Conservation (phyloP, 2,888 invertebrate species). For the Trisateles emortualis region DNA sequence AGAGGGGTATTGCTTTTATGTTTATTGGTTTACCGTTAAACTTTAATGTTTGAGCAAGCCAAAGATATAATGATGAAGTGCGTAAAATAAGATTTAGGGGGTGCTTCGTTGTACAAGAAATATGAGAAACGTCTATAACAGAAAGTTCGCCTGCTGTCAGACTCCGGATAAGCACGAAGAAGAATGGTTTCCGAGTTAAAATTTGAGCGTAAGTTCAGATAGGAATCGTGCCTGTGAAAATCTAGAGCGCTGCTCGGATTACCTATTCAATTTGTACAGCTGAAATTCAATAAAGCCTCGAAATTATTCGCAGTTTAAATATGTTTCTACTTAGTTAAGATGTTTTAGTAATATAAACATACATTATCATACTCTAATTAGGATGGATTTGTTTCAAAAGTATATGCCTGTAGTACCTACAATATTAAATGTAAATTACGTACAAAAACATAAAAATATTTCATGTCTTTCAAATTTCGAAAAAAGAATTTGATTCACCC, state of each 20-base stretch:
- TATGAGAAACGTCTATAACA: constrained; percentile 41
- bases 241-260: not conserved
- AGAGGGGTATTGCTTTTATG: not conserved
- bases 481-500: too few species aligned
- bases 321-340: not conserved
- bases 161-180: constrained; percentile 30
- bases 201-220: constrained; percentile 18
- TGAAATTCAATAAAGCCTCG: not conserved
- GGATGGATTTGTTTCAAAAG: too few species aligned
- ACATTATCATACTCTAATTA: too few species aligned
- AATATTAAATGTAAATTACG: too few species aligned
- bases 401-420: too few species aligned
- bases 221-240: constrained; percentile 8
- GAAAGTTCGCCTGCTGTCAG: constrained; percentile 31
- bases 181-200: constrained; percentile 35
- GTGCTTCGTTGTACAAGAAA: constrained; percentile 12
- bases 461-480: too few species aligned
- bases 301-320: not conserved
- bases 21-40: not conserved
- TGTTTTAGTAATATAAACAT: too few species aligned
- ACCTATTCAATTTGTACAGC: not conserved
- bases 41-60: constrained; percentile 9
- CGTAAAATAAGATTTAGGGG: constrained; percentile 31
- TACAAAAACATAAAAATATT: too few species aligned
- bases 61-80: constrained; percentile 18